These are phyloP conservation scores for Orchestia grillus DNA, from an alignment of 1,140 invertebrate genomes.

Conservation along the genomic window DNA sequence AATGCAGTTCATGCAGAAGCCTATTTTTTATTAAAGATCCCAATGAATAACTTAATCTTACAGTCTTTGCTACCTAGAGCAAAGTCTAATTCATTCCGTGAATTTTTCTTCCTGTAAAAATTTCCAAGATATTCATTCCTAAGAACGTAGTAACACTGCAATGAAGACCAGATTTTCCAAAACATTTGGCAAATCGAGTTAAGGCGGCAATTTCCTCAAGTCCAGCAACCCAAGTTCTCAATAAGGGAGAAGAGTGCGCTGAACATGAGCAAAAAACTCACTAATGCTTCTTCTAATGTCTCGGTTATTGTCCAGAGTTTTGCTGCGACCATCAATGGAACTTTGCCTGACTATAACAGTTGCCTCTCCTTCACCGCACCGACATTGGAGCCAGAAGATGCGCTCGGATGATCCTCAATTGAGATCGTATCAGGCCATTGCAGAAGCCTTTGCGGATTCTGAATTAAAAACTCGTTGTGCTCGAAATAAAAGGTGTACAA, in stretches of 20 bases:
- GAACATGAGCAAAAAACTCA: not conserved
- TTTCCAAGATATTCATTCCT: not conserved
- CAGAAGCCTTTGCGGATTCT: not conserved
- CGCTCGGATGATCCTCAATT: not conserved
- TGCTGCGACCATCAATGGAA: conserved; percentile 2
- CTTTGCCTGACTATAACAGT: not conserved
- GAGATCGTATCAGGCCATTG: not conserved
- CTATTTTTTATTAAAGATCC: not conserved
- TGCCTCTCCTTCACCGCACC: not conserved
- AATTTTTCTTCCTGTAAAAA: not conserved
- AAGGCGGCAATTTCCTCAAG: not conserved
- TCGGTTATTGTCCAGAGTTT: conserved; percentile 4
- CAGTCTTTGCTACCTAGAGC: not conserved
- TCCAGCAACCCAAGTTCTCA: not conserved
- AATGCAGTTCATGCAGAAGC: too few species aligned
- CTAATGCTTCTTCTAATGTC: not conserved
- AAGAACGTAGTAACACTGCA: not conserved
- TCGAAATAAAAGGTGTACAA: not conserved
- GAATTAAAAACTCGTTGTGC: not conserved
- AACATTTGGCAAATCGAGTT: not conserved
- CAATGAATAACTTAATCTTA: not conserved
- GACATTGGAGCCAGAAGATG: not conserved
- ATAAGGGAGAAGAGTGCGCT: not conserved
- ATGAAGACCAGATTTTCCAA: not conserved
- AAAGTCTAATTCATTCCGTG: not conserved